Base-by-base conservation (phyloP, 2,888 invertebrate genomes). In the Tinea semifulvella region DNA sequence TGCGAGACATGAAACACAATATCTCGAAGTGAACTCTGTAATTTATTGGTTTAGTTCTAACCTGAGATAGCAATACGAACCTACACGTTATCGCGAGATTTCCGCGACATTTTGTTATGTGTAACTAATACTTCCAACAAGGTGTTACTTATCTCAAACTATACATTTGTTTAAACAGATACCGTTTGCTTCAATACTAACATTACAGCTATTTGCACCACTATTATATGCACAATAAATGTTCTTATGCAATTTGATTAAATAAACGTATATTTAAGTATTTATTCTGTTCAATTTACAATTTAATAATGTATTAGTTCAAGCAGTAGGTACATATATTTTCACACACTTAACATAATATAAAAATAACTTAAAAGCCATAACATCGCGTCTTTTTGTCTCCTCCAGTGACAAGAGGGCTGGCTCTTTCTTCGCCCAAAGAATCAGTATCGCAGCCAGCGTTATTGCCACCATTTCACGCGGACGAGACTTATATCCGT, bases 1-100 rank as follows among this genome's bases (percentile, higher is more conserved):
- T 68, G 69, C 67, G 67, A 72, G 76, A 79, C 77, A 68, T 74
- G 79, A 75, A 79, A 80, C 73, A 75, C 77, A 77, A 80, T 79
- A 80, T 76, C 69, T 60, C 57, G 61, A 61, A 67, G 67, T 67
- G 65, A 67, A 65, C 65, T 63, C 69, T 65, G 72, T 77, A 73
- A 77, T 73, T 80, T 77, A 77, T 71, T 40, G 40, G 40, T 40
- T 40, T 22, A 17, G 40, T 22, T 40, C 13, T 20, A 22, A 40
- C 14, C 22, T 22, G 22, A 40, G 40, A 40, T 40, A 40, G 40
- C 22, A 22, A 11, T 38, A 38, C 22, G 40, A 14, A 40, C 40
- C 22, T 22, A 40, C 22, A 22, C 17, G 40, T 40, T 40, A 40
- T 40, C 40, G 40, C 40, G 10, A 22, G 40, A 11, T 40, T 40